phyloP scores from a whole-genome alignment of 2,888 invertebrate genomes.

The Trachelus troglodyta region DNA sequence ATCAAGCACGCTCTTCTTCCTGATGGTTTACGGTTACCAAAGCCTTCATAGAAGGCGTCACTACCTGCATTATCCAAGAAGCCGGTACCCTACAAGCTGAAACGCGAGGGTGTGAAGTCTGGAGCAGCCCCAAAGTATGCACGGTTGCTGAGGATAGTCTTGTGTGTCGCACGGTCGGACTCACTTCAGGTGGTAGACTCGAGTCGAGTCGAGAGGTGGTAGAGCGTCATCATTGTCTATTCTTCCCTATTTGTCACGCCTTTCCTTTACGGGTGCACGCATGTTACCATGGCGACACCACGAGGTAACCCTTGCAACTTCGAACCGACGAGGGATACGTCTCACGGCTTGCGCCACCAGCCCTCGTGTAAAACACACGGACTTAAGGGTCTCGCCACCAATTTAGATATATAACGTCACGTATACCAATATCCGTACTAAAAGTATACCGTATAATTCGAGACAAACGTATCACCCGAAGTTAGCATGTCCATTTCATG shows the following conservation, averaged over 20 bases:
- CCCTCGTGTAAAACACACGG: neutral
- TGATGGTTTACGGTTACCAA: neutral
- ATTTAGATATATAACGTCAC: neutral
- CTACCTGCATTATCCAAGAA: neutral
- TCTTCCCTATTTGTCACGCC: slow-evolving; percentile 58
- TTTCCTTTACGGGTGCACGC: slow-evolving; percentile 40
- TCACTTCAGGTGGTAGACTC: slow-evolving; percentile 9
- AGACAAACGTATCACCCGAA: neutral
- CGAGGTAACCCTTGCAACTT: slow-evolving; percentile 11
- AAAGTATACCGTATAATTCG: neutral
- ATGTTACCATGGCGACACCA: slow-evolving; percentile 44
- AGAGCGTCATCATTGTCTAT: slow-evolving; percentile 57
- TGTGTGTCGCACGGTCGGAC: slow-evolving; percentile 26
- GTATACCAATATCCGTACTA: neutral
- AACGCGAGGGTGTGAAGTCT: slow-evolving; percentile 30
- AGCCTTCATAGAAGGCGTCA: neutral
- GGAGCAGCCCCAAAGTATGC: slow-evolving; percentile 42
- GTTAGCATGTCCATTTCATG: neutral
- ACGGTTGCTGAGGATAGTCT: slow-evolving; percentile 27
- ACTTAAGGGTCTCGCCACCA: neutral
- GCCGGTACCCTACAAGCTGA: neutral
- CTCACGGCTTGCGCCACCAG: neutral
- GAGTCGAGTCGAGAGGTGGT: slow-evolving; percentile 5
- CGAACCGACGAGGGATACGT: neutral
- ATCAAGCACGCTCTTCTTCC: neutral